Evolutionary conservation across 2,113 vertebrate species (phyloP), one percentile per base, ranked within the genome.

Genomic region (Sula dactylatra): DNA sequence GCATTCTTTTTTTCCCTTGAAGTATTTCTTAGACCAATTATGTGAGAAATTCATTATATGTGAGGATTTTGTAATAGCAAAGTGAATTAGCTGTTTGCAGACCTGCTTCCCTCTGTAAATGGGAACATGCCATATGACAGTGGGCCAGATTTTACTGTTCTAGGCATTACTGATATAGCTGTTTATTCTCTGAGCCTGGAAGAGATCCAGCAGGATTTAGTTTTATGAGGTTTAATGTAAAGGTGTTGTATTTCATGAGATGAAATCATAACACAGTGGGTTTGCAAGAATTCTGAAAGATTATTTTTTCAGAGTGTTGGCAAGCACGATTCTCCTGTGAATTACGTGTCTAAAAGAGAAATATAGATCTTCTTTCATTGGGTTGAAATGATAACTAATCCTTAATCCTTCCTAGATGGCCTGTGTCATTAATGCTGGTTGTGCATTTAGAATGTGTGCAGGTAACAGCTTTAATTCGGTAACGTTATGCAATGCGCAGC

Each of bases 171-270:
- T 95, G 97, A 95, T 97, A 96, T 97, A 98, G 96, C 98, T 98
- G 97, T 97, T 98, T 98, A 97, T 97, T 98, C 96, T 98, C 96
- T 6, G 65, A 97, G 85, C 86, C 94, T 98, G 98, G 97, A 98
- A 94, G 93, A 96, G 67, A 88, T 98, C 97, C 97, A 98, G 95
- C 78, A 96, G 97, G 97, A 97, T 98, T 98, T 97, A 96, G 93
- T 98, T 98, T 98, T 98, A 98, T 98, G 98, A 97, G 97, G 97
- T 98, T 98, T 98, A 98, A 98, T 98, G 98, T 97, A 98, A 98
- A 98, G 97, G 98, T 98, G 98, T 98, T 98, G 94, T 98, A 98
- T 98, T 98, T 98, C 98, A 98, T 98, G 96, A 98, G 98, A 98
- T 98, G 98, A 98, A 98, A 98, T 98, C 98, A 98, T 98, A 98